Base-by-base conservation (phyloP, 2,113 vertebrate species). In the Strix aluco region DNA sequence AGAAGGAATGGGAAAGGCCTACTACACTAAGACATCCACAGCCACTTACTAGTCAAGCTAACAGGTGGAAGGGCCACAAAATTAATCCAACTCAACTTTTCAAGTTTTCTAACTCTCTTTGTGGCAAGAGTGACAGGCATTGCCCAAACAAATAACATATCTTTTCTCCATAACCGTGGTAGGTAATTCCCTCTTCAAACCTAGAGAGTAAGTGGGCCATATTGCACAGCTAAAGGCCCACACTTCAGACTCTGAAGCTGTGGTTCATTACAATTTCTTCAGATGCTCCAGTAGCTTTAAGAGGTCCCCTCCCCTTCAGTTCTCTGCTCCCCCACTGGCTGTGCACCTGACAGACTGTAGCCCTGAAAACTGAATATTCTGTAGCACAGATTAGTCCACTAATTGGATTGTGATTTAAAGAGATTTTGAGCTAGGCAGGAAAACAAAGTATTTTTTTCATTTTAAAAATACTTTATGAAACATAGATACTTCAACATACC, bases 181-280 rank as follows among this genome's bases (percentile, higher is more conserved):
- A 88, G 42, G 38, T 13, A 82, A 86, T 40, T 74, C 21, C 71
- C n/a, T 54, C 21, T n/a, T 78, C 63, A 38, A 32, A 81, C 11
- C 18, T 1, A 27, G 51, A 63, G 4, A 73, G 69, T 25, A 40
- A 77, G 19, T 2, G 8, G 13, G 15, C 18, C 15, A 78, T 20
- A 70, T 2, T 0, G 0, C 29, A 34, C 4, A 10, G 19, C 34
- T 11, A 34, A 58, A 47, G 57, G 27, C 6, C 17, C 20, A 4
- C 4, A 6, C 38, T 52, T 81, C 21, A 59, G 29, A 30, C 32
- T 51, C 19, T 23, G 27, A 29, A 14, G 11, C 0, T 4, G 2
- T 6, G 16, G 12, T 9, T 70, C 36, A 27, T 36, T 17, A 65
- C 6, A 51, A 27, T 54, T 55, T 38, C 36, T 62, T 40, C 40